A percentile compares a stretch with the other conserved stretches of the same genome.
phyloP scores from a whole-genome alignment of 2,797 vertebrate genomes.

The Xiphophorus birchmanni region DNA sequence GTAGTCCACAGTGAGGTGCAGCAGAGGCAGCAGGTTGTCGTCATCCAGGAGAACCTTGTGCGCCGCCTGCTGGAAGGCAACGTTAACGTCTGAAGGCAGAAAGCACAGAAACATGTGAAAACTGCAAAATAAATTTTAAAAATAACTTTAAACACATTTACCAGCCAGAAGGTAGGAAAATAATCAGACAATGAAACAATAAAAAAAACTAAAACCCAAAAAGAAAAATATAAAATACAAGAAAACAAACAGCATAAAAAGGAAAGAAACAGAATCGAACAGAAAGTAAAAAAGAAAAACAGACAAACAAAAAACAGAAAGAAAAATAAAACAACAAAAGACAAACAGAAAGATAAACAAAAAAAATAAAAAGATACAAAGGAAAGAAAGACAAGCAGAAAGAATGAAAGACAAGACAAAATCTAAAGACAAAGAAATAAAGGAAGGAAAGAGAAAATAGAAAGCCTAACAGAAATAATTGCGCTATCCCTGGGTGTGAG shows the following conservation, averaged over 20 bases:
- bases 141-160: not conserved
- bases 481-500: no score
- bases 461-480: not conserved
- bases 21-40: constrained; percentile 94
- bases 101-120: constrained; percentile 1
- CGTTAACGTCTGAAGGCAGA: constrained; percentile 88
- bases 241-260: no score
- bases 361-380: not conserved
- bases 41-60: constrained; percentile 96
- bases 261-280: no score
- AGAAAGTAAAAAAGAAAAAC: not conserved
- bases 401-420: not conserved
- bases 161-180: not conserved
- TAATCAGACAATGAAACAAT: no score
- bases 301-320: no score
- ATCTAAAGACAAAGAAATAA: not conserved
- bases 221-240: no score
- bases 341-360: not conserved
- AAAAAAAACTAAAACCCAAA: no score
- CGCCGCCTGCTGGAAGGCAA: constrained; percentile 97
- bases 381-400: not conserved
- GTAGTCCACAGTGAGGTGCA: constrained; percentile 94
- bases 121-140: not conserved
- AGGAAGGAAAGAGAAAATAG: no score
- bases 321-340: no score